Percentiles rank a stretch among this genome's conserved stretches.
Conservation (phyloP, 2,888 invertebrate species). For the Thera obeliscata region DNA sequence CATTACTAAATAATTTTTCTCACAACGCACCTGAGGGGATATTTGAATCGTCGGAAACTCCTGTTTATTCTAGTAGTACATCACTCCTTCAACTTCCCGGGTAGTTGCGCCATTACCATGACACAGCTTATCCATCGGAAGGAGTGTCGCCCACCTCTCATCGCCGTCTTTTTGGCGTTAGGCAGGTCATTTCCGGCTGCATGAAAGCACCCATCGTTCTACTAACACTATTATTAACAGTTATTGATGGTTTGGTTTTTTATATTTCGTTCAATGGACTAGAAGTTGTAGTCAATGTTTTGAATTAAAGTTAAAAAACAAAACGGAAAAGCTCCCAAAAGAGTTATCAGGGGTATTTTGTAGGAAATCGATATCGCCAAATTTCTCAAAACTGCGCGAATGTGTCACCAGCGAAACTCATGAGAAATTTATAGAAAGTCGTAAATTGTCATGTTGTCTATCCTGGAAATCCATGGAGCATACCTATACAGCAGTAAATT, state of each 20-base stretch:
- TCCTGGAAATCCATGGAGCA: neutral
- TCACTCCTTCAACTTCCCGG: neutral
- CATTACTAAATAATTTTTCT: neutral
- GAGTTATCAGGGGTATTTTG: no score
- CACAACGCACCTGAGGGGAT: neutral
- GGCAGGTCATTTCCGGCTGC: conserved; percentile 24
- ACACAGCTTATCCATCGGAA: conserved; percentile 11
- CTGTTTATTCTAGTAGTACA: neutral
- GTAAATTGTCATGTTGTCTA: neutral
- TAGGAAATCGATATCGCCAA: no score
- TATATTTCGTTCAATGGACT: no score
- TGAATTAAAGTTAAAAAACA: no score
- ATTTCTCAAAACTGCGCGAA: no score
- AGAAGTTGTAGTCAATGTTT: no score
- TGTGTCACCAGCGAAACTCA: no score
- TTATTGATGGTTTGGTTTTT: neutral
- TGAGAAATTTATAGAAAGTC: no score
- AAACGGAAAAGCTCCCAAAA: no score
- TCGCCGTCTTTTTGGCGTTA: conserved; percentile 9
- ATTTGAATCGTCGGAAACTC: neutral
- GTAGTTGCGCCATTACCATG: neutral
- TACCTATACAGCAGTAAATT: neutral
- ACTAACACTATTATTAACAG: neutral
- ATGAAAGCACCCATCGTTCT: conserved; percentile 18
- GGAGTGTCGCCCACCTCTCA: conserved; percentile 11